Percentiles rank a stretch among this genome's conserved stretches.
Evolutionary conservation across 2,888 invertebrate genomes (phyloP).

Genomic region (Entomobrya multifasciata): DNA sequence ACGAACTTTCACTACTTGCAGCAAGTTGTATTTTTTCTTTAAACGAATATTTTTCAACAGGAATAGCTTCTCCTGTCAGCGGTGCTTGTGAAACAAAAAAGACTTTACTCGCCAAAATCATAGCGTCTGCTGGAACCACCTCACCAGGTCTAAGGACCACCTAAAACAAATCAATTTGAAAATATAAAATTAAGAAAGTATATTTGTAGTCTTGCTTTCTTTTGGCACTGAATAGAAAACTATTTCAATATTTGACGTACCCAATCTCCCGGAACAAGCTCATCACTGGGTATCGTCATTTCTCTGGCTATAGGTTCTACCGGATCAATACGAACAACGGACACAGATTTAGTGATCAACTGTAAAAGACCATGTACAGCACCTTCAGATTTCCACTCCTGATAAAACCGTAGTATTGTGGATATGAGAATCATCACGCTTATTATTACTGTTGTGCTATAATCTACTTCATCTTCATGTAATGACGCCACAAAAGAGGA

Average conservation of each 20-base stretch:
- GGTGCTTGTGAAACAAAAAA: constrained; percentile 71
- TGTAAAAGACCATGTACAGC: constrained; percentile 58
- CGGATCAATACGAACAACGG: constrained; percentile 55
- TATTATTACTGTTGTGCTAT: constrained; percentile 54
- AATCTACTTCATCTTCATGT: constrained; percentile 1
- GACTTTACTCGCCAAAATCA: constrained; percentile 61
- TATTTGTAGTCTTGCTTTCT: too few species aligned
- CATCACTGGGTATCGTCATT: constrained; percentile 57
- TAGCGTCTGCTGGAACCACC: constrained; percentile 67
- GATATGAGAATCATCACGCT: constrained; percentile 64
- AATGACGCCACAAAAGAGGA: constrained; percentile 23
- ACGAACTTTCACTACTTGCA: not conserved
- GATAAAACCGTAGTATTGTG: constrained; percentile 58
- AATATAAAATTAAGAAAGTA: too few species aligned
- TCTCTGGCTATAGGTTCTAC: constrained; percentile 2
- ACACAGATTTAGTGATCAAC: constrained; percentile 62
- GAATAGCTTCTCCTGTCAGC: constrained; percentile 73
- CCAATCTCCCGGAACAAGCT: constrained; percentile 73
- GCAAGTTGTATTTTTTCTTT: too few species aligned
- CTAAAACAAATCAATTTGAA: constrained; percentile 4
- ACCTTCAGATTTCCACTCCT: constrained; percentile 70
- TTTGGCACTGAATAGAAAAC: too few species aligned
- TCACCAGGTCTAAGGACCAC: constrained; percentile 60
- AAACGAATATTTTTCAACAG: constrained; percentile 60
- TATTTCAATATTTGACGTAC: constrained; percentile 21